These are phyloP conservation scores for Campaea margaritaria DNA, from an alignment of 2,888 invertebrate species.

Conservation along the genomic window DNA sequence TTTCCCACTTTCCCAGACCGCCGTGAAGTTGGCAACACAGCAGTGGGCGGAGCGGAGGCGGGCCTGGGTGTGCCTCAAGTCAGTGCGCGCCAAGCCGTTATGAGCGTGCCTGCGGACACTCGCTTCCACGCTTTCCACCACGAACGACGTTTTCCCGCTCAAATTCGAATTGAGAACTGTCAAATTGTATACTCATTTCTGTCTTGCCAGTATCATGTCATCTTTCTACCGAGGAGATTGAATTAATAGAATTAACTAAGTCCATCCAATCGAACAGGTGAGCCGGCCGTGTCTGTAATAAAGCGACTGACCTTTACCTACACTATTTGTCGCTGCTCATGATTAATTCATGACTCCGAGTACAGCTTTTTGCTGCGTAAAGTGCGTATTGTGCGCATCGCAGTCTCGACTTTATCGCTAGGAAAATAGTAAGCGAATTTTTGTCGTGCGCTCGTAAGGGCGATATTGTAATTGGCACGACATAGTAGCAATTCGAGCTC, in stretches of 20 bases:
- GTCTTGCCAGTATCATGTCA: conserved; percentile 21
- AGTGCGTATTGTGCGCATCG: conserved; percentile 61
- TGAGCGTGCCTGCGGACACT: conserved; percentile 58
- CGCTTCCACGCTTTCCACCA: conserved; percentile 59
- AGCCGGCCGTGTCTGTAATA: conserved; percentile 68
- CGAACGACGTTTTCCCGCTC: conserved; percentile 52
- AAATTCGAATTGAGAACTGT: conserved; percentile 45
- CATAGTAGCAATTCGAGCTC: conserved; percentile 61
- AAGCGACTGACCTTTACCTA: conserved; percentile 77
- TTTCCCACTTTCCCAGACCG: conserved; percentile 78
- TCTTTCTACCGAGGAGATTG: conserved; percentile 30
- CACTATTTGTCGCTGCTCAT: conserved; percentile 80
- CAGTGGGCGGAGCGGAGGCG: conserved; percentile 74
- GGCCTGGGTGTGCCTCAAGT: conserved; percentile 64
- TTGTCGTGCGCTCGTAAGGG: conserved; percentile 60
- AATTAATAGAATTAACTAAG: conserved; percentile 39
- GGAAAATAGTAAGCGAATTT: conserved; percentile 45
- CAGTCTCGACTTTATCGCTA: conserved; percentile 48
- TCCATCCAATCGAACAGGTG: conserved; percentile 68
- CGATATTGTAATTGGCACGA: conserved; percentile 71
- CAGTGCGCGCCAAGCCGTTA: conserved; percentile 57
- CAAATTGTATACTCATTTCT: conserved; percentile 22
- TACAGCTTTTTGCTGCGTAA: conserved; percentile 68
- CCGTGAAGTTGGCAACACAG: conserved; percentile 67
- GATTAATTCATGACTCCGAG: conserved; percentile 74